Percentiles rank a stretch among this genome's conserved stretches.
These are phyloP conservation scores for Toxotes jaculatrix DNA, from an alignment of 2,113 vertebrate genomes.

Conservation along the genomic window DNA sequence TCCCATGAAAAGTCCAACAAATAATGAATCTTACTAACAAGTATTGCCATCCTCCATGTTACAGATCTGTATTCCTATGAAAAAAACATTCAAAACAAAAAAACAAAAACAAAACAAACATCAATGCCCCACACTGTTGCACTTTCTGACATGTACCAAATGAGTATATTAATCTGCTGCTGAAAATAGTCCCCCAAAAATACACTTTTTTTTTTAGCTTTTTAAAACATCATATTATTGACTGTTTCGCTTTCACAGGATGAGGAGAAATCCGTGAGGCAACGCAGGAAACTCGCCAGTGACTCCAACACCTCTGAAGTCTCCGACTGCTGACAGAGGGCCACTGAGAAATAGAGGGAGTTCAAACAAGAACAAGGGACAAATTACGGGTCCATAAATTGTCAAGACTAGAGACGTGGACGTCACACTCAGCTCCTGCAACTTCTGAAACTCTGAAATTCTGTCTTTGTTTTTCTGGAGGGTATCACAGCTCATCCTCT, in stretches of 20 bases:
- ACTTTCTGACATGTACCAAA: neutral
- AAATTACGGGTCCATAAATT: conserved; percentile 15
- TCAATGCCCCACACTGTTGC: too few species aligned
- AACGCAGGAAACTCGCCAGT: conserved; percentile 77
- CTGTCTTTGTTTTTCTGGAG: conserved; percentile 21
- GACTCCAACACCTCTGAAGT: conserved; percentile 83
- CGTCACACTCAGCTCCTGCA: conserved; percentile 1
- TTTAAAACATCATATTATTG: neutral
- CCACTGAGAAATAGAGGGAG: conserved; percentile 7
- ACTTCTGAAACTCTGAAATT: conserved; percentile 36
- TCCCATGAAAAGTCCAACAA: neutral
- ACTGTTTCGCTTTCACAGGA: conserved; percentile 68
- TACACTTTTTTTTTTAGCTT: neutral
- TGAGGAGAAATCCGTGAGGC: conserved; percentile 82
- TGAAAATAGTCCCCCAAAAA: neutral
- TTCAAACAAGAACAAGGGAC: conserved; percentile 25
- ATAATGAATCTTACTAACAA: neutral
- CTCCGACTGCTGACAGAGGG: conserved; percentile 81
- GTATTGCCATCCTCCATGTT: neutral
- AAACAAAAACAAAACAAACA: too few species aligned
- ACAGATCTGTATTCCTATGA: too few species aligned
- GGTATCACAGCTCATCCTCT: neutral
- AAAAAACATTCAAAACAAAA: too few species aligned
- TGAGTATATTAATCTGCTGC: neutral
- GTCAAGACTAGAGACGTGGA: neutral